These are phyloP conservation scores for Gnatocerus cornutus DNA, from an alignment of 2,888 invertebrate species.

Conservation along the genomic window DNA sequence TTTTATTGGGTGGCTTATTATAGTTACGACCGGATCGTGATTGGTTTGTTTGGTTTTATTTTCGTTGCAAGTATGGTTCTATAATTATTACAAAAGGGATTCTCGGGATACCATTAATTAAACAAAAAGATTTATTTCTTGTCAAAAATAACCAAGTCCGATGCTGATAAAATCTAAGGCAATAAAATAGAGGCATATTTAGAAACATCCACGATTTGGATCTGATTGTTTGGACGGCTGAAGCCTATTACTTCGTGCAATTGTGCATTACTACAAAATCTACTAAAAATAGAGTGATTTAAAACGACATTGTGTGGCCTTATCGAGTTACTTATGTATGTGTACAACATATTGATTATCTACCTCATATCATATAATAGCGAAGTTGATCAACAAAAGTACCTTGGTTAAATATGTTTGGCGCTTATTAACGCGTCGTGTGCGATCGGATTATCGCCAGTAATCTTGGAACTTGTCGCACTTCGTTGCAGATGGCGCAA, in stretches of 20 bases:
- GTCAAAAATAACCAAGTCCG: constrained; percentile 70
- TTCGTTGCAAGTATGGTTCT: constrained; percentile 33
- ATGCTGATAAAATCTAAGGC: constrained; percentile 68
- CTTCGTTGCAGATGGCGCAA: too few relatives aligned
- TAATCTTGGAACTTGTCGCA: constrained; percentile 9
- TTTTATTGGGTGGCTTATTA: constrained; percentile 52
- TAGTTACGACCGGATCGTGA: constrained; percentile 28
- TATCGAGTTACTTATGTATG: constrained; percentile 40
- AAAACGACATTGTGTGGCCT: constrained; percentile 43
- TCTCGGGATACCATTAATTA: constrained; percentile 66
- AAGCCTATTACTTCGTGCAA: constrained; percentile 65
- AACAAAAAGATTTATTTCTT: constrained; percentile 69
- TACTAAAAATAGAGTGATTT: constrained; percentile 61
- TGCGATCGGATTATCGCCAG: constrained; percentile 30
- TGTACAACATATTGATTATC: constrained; percentile 47
- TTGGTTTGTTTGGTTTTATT: constrained; percentile 40
- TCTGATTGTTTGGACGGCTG: constrained; percentile 60
- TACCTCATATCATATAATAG: constrained; percentile 46
- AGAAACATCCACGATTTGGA: constrained; percentile 62
- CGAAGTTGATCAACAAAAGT: constrained; percentile 43
- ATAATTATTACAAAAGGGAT: constrained; percentile 44
- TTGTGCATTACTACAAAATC: constrained; percentile 60
- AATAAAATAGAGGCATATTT: constrained; percentile 71
- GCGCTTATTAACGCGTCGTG: constrained; percentile 34
- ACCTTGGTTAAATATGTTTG: constrained; percentile 42